Evolutionary conservation across 2,113 vertebrate genomes (phyloP), one percentile per base, ranked within the genome.

Genomic region (Geococcyx californianus): DNA sequence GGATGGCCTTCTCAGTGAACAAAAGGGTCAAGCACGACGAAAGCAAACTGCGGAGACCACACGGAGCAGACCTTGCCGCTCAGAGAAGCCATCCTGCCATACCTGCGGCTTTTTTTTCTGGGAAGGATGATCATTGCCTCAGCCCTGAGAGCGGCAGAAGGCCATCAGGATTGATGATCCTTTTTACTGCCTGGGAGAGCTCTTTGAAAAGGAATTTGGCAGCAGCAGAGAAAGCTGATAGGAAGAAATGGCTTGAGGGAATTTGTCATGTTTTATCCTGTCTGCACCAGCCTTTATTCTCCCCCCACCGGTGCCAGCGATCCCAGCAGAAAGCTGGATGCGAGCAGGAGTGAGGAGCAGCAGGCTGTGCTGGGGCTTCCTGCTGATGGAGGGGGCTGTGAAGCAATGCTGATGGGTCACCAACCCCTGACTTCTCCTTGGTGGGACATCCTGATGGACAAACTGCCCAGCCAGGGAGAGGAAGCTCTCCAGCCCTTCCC

Each of bases 191-290:
- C 76, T 67, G 64, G 73, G 56, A 94, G 60, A 90, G 73, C 73
- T 84, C 89, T 94, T 89, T 86, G 80, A 89, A 84, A n/a, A 80
- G 34, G 68, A 90, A 70, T 92, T 92, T 93, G 94, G 91, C 93
- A 96, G 83, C 60, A 92, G 60, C 29, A 77, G 56, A 45, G n/a
- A 79, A 95, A 87, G 78, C 70, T 76, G 78, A 85, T 75, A 85
- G 83, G 75, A 92, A 83, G 94, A 69, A 93, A 80, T 0, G 2
- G 59, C 90, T 93, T 82, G 79, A 47, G 86, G 68, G 69, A 95
- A 70, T 90, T 63, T 70, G 72, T 16, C 67, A 33, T 77, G 52
- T 80, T 93, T 90, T 81, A 84, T 78, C 64, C 88, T 70, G 55
- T 62, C 79, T 70, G 59, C 42, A 73, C 34, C 72, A 70, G 75